A percentile compares a stretch with the other conserved stretches of the same genome.
phyloP scores from a whole-genome alignment of 2,888 invertebrate genomes.

The Stenolophus ochropezus region DNA sequence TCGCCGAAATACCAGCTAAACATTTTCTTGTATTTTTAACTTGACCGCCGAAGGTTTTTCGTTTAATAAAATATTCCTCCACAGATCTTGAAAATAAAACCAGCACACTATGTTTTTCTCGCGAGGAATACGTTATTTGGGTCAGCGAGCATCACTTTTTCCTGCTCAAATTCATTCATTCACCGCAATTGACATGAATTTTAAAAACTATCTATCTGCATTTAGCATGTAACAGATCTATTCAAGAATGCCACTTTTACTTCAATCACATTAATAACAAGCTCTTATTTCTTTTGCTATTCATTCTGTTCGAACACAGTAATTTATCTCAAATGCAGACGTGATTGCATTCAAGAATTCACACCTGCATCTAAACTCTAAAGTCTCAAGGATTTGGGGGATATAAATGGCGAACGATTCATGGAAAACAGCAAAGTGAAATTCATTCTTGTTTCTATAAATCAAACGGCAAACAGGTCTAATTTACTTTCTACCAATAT shows the following conservation, averaged over 20 bases:
- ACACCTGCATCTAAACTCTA: background rate
- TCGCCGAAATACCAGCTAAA: background rate
- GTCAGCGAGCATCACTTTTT: background rate
- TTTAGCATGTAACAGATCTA: background rate
- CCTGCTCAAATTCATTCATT: background rate
- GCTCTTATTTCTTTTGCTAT: no score
- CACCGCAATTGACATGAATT: background rate
- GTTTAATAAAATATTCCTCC: background rate
- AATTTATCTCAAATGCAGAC: background rate
- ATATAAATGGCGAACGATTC: background rate
- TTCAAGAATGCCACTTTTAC: background rate
- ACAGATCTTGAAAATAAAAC: background rate
- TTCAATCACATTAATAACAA: background rate
- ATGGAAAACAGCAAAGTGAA: background rate
- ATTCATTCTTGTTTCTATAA: no score
- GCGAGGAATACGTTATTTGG: background rate
- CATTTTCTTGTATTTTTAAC: background rate
- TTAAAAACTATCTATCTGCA: background rate
- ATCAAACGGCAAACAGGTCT: no score
- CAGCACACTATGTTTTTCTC: background rate
- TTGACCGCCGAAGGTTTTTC: background rate
- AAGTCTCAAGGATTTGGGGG: background rate
- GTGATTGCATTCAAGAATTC: background rate
- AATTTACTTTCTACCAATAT: no score
- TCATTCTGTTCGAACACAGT: background rate